These are phyloP conservation scores for Montipora sp. DNA, from an alignment of 64 coral and sea anemone genomes.

Conservation along the genomic window DNA sequence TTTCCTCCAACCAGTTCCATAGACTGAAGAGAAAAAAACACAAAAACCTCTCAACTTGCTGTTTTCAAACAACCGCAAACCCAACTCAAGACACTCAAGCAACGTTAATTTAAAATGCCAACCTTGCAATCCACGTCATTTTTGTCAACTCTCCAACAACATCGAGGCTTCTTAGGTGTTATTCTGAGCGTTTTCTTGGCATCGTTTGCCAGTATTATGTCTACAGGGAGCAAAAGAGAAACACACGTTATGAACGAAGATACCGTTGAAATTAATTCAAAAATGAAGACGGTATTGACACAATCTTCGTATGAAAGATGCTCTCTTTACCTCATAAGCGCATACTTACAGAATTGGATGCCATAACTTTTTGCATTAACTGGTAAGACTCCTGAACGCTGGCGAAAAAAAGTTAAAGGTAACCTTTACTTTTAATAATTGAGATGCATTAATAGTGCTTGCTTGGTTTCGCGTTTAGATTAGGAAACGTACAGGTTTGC, in stretches of 20 bases:
- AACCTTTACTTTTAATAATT: background rate
- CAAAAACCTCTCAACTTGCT: background rate
- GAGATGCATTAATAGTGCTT: no score
- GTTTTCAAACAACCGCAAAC: background rate
- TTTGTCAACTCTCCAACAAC: slow-evolving; percentile 86
- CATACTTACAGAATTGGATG: slow-evolving; percentile 92
- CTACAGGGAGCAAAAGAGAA: slow-evolving; percentile 11
- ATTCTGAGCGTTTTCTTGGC: slow-evolving; percentile 48
- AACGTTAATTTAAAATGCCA: background rate
- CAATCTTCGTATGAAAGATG: background rate
- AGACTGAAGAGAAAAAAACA: slow-evolving; percentile 23
- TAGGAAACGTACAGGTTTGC: background rate
- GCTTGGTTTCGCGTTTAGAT: background rate
- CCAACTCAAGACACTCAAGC: no score
- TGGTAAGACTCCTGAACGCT: slow-evolving; percentile 76
- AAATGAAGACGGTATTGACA: background rate
- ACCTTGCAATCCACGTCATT: slow-evolving; percentile 88
- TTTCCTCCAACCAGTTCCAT: slow-evolving; percentile 74
- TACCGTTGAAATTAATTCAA: background rate
- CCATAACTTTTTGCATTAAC: slow-evolving; percentile 81
- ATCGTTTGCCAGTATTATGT: slow-evolving; percentile 75
- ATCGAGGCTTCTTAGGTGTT: slow-evolving; percentile 68
- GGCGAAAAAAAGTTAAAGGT: background rate
- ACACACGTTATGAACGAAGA: background rate
- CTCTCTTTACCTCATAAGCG: background rate